Conservation (phyloP, 2,888 invertebrate genomes). For the Apomyelois bistriatella region DNA sequence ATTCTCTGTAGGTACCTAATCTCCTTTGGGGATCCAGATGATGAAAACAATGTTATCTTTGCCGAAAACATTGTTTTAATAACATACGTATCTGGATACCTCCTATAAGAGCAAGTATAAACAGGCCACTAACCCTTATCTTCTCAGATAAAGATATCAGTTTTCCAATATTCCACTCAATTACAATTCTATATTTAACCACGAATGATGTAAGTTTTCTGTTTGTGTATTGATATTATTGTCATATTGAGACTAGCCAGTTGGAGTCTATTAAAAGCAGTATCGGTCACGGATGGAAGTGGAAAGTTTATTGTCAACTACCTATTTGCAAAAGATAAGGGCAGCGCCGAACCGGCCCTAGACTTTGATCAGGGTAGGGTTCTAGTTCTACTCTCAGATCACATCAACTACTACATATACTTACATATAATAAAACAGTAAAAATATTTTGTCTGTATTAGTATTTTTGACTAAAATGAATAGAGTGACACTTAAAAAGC, state of each 20-base stretch:
- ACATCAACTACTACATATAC: no score
- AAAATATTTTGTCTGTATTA: no score
- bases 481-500: no score
- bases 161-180: not conserved
- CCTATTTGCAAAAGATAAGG: not conserved
- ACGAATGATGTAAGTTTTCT: constrained; percentile 1
- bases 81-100: no score
- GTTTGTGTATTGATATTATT: not conserved
- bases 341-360: no score
- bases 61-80: not conserved
- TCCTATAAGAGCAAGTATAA: not conserved
- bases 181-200: not conserved
- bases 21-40: no score
- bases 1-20: no score
- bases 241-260: not conserved
- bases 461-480: no score
- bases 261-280: not conserved
- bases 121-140: not conserved
- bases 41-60: no score
- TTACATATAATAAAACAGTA: no score
- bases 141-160: not conserved
- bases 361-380: no score
- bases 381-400: no score
- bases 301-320: not conserved
- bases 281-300: not conserved